A percentile compares a stretch with the other conserved stretches of the same genome.
Evolutionary conservation across 2,888 invertebrate species (phyloP).

Genomic region (Volucella inflata): DNA sequence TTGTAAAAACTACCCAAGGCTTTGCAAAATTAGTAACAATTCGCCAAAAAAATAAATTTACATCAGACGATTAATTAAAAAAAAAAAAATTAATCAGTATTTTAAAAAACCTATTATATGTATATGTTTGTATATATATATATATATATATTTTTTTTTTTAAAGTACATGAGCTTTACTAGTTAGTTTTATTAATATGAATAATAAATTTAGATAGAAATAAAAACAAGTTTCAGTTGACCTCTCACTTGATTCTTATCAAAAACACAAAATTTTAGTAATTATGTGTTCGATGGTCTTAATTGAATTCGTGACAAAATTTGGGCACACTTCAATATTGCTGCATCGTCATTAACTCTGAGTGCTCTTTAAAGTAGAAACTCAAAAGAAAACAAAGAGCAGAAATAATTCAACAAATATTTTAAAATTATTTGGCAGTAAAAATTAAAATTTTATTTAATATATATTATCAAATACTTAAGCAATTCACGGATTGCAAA

Average conservation of each 20-base stretch:
- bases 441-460: not conserved
- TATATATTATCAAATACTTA: conserved; percentile 26
- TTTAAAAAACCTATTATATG: no score
- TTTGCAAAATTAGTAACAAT: conserved; percentile 91
- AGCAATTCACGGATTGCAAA: not conserved
- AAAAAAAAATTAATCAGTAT: no score
- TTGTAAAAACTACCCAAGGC: conserved; percentile 91
- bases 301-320: not conserved
- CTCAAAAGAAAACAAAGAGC: not conserved
- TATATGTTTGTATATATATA: no score
- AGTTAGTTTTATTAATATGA: conserved; percentile 9
- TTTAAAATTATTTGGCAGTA: conserved; percentile 2
- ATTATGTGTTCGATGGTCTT: not conserved
- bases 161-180: no score
- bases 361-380: not conserved
- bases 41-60: conserved; percentile 90
- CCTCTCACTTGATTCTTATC: not conserved
- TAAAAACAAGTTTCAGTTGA: conserved; percentile 3
- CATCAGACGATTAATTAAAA: no score
- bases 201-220: not conserved
- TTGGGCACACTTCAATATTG: not conserved
- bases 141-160: no score
- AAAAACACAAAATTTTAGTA: not conserved
- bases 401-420: not conserved
- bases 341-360: not conserved